phyloP scores from a whole-genome alignment of 1,140 invertebrate species.

The Euura saliciscinereae region DNA sequence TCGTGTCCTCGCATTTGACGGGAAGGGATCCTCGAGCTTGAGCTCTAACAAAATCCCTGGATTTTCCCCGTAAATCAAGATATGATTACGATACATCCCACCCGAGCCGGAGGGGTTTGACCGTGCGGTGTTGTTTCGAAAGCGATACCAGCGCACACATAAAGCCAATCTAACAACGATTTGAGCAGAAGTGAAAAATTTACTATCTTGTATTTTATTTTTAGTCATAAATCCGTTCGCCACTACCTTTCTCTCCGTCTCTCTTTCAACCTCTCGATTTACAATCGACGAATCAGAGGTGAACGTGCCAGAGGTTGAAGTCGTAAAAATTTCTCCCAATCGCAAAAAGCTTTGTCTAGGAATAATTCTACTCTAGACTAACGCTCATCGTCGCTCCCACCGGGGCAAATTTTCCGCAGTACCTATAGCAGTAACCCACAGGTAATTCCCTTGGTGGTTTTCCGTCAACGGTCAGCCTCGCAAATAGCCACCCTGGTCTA shows the following conservation, averaged over 20 bases:
- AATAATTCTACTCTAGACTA: no score
- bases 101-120: no score
- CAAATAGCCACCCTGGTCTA: neutral
- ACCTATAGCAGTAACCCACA: neutral
- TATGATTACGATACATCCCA: constrained; percentile 41
- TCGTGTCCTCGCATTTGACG: constrained; percentile 2
- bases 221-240: neutral
- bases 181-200: neutral
- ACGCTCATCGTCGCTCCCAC: no score
- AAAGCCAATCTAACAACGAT: no score
- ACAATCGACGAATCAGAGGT: neutral
- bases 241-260: neutral
- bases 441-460: constrained; percentile 4
- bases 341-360: neutral
- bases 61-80: constrained; percentile 48
- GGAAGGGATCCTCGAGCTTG: neutral
- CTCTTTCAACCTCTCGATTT: neutral
- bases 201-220: neutral
- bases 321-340: neutral
- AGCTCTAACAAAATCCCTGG: neutral
- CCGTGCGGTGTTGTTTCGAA: no score
- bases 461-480: neutral
- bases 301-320: neutral
- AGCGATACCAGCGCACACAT: no score
- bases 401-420: neutral